A percentile compares a stretch with the other conserved stretches of the same genome.
Evolutionary conservation across 2,888 invertebrate genomes (phyloP).

Genomic region (Cryptosula pallasiana): DNA sequence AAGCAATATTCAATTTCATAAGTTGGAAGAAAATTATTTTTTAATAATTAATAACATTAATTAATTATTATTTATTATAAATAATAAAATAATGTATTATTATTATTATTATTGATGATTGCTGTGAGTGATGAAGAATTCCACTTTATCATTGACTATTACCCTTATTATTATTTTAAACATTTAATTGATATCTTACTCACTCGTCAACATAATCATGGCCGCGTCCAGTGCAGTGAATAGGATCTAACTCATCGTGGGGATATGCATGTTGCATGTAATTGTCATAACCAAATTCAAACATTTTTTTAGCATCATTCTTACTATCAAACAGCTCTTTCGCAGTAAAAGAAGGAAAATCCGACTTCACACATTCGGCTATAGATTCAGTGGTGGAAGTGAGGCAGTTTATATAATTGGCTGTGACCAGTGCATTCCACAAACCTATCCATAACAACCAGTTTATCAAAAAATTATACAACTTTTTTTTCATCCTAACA

Average conservation of each 20-base stretch:
- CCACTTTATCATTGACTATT: no score
- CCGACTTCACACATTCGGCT: neutral
- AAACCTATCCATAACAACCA: neutral
- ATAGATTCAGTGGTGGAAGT: slow-evolving; percentile 6
- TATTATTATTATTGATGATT: no score
- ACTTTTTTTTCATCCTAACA: no score
- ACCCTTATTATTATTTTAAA: no score
- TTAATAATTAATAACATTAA: no score
- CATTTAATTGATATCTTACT: no score
- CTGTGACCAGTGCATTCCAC: neutral
- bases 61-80: no score
- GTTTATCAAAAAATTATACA: neutral
- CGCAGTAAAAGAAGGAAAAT: slow-evolving; percentile 38
- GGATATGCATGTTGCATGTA: slow-evolving; percentile 64
- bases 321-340: slow-evolving; percentile 41
- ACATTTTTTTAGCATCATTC: slow-evolving; percentile 57
- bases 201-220: slow-evolving; percentile 62
- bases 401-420: neutral
- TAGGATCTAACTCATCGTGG: slow-evolving; percentile 62
- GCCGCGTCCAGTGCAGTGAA: slow-evolving; percentile 61
- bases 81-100: no score
- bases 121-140: no score
- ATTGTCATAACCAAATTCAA: slow-evolving; percentile 61
- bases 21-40: no score
- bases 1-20: no score